Percentiles rank a stretch among this genome's conserved stretches.
Evolutionary conservation across 2,797 vertebrate species (phyloP).

Genomic region (Parauchenoglanis ngamensis): DNA sequence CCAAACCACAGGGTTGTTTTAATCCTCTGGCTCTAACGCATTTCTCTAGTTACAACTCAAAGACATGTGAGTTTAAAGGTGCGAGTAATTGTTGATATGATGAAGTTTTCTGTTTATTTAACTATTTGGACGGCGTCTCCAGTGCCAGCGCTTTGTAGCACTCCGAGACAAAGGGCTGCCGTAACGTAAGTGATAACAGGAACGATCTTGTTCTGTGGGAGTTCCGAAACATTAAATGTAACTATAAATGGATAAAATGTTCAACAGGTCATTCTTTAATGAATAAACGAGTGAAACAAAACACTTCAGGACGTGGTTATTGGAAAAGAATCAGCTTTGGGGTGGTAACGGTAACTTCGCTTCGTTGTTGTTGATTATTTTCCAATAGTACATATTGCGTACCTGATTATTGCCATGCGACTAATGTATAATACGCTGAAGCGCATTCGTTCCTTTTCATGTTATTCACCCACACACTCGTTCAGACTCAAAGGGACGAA

Average conservation of each 20-base stretch:
- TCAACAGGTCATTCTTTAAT: not conserved
- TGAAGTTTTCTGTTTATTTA: not conserved
- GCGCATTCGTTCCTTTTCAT: not conserved
- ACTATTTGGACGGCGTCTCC: not conserved
- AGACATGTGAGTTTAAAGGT: not conserved
- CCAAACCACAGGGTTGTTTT: too few relatives aligned
- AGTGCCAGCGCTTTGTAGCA: not conserved
- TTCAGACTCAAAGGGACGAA: not conserved
- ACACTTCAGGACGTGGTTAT: not conserved
- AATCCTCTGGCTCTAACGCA: not conserved
- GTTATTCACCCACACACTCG: not conserved
- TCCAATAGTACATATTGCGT: not conserved
- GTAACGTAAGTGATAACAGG: not conserved
- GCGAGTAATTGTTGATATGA: too few relatives aligned
- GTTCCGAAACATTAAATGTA: not conserved
- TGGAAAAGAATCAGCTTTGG: not conserved
- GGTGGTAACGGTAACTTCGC: not conserved
- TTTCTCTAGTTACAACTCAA: not conserved
- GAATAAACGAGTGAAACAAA: not conserved
- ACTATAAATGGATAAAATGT: not conserved
- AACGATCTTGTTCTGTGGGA: too few relatives aligned
- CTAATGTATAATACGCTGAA: not conserved
- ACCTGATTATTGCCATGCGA: not conserved
- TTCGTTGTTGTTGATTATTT: not conserved
- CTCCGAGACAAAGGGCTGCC: not conserved